Evolutionary conservation across 1,140 invertebrate genomes (phyloP).

Genomic region (Metopolophium dirhodum): DNA sequence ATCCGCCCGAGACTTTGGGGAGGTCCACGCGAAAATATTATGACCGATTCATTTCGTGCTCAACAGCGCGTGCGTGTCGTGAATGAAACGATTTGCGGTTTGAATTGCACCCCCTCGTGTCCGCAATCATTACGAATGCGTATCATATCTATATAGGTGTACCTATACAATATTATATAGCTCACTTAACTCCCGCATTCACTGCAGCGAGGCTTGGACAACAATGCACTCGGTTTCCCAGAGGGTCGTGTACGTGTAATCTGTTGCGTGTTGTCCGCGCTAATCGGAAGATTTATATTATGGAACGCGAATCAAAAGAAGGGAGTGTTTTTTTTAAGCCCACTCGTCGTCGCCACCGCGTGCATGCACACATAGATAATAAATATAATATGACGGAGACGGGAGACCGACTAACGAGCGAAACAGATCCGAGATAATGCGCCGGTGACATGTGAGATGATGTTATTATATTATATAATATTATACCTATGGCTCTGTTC

Average conservation of each 20-base stretch:
- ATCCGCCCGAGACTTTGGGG: neutral
- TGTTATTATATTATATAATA: neutral
- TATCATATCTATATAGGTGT: too few relatives aligned
- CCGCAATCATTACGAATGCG: neutral
- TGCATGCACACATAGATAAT: too few relatives aligned
- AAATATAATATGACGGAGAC: neutral
- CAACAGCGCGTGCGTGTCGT: neutral
- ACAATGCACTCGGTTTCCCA: constrained; percentile 29
- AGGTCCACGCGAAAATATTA: neutral
- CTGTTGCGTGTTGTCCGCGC: constrained; percentile 24
- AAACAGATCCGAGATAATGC: constrained; percentile 1
- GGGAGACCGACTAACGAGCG: neutral
- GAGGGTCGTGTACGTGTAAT: constrained; percentile 6
- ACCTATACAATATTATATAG: neutral
- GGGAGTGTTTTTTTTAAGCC: neutral
- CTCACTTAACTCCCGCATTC: constrained; percentile 34
- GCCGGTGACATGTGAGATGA: neutral
- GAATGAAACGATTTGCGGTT: constrained; percentile 42
- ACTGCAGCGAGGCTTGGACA: neutral
- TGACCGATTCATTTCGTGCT: neutral
- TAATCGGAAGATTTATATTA: constrained; percentile 8
- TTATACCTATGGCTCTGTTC: neutral
- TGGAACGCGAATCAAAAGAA: neutral
- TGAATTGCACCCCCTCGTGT: neutral
- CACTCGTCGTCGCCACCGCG: neutral